Conservation (phyloP, 1,140 invertebrate species). For the Teleogryllus occipitalis region DNA sequence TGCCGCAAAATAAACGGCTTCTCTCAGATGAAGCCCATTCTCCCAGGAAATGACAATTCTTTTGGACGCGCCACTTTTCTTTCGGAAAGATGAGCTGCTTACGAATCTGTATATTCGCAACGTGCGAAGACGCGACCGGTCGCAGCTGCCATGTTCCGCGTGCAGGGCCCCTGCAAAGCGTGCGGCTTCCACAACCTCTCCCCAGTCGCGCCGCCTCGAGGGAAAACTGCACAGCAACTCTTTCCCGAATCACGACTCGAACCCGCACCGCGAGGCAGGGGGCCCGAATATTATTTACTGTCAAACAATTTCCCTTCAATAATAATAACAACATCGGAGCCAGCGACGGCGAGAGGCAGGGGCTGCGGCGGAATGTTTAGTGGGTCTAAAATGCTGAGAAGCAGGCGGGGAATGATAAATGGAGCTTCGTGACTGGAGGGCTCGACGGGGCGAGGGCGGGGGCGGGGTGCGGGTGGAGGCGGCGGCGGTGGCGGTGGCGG, state of each 20-base stretch:
- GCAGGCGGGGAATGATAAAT: not conserved
- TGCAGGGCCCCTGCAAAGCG: no score
- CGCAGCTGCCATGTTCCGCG: no score
- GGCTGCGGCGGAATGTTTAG: not conserved
- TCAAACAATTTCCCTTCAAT: not conserved
- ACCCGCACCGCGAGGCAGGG: not conserved
- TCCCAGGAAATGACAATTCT: no score
- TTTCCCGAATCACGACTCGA: not conserved
- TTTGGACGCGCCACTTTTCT: no score
- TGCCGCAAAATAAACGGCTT: no score
- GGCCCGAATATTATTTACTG: not conserved
- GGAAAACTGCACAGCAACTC: not conserved
- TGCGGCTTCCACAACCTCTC: no score
- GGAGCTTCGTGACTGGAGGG: not conserved
- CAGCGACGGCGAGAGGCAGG: not conserved
- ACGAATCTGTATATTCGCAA: no score
- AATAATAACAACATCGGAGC: not conserved
- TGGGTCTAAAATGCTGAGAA: slow-evolving; percentile 1
- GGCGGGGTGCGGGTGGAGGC: not conserved
- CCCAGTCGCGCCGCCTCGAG: no score
- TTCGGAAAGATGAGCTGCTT: no score
- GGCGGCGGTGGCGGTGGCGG: not conserved
- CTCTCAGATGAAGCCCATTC: no score
- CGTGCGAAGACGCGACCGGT: no score
- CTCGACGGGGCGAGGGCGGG: no score